Percentiles rank a stretch among this genome's conserved stretches.
These are phyloP conservation scores for Sinhomidia bicolor DNA, from an alignment of 2,888 invertebrate species.

Conservation along the genomic window DNA sequence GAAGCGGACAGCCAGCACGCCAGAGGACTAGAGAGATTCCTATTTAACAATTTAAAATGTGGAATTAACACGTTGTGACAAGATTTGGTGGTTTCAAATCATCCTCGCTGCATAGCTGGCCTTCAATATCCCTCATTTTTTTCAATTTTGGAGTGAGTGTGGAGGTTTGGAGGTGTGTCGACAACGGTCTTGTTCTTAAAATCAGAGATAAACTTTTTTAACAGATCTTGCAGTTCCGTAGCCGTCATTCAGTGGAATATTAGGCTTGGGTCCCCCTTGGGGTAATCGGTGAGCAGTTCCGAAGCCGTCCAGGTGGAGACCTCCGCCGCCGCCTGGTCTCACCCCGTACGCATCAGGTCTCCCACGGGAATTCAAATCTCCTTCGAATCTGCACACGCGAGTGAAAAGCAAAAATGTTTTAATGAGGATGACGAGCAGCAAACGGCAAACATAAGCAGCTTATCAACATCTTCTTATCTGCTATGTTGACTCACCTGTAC, in stretches of 20 bases:
- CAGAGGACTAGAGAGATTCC: neutral
- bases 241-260: constrained; percentile 78
- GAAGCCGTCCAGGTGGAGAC: constrained; percentile 79
- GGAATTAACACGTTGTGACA: constrained; percentile 65
- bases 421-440: constrained; percentile 4
- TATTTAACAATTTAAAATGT: neutral
- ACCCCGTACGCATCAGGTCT: constrained; percentile 79
- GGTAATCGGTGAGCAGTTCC: constrained; percentile 79
- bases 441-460: neutral
- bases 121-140: neutral
- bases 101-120: neutral
- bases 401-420: constrained; percentile 54
- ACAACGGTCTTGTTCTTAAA: constrained; percentile 69
- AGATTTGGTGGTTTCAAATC: neutral
- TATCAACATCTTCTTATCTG: no score
- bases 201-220: constrained; percentile 80
- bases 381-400: constrained; percentile 75
- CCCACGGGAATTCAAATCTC: constrained; percentile 76
- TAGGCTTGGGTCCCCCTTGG: constrained; percentile 74
- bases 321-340: constrained; percentile 80
- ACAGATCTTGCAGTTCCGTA: constrained; percentile 80
- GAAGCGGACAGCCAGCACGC: constrained; percentile 2
- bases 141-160: neutral
- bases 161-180: constrained; percentile 12
- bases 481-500: constrained; percentile 76